A percentile compares a stretch with the other conserved stretches of the same genome.
Conservation (phyloP, 2,888 invertebrate genomes). For the Amphipoea lucens region DNA sequence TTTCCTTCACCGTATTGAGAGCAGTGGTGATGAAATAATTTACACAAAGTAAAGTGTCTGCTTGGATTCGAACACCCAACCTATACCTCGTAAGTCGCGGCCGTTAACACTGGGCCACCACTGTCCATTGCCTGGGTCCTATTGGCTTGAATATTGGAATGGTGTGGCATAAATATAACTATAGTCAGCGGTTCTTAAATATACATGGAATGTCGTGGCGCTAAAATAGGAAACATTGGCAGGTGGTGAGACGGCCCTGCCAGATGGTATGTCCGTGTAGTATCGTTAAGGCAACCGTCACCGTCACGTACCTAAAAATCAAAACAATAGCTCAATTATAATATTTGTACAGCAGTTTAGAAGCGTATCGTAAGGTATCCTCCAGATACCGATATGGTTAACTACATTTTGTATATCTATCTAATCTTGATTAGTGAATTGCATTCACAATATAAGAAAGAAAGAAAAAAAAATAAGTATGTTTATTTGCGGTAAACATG, state of each 20-base stretch:
- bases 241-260: neutral
- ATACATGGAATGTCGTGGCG: constrained; percentile 14
- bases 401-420: neutral
- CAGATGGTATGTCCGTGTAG: neutral
- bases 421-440: neutral
- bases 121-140: too few species aligned
- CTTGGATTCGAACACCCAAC: too few species aligned
- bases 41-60: too few species aligned
- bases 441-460: neutral
- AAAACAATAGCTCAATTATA: neutral
- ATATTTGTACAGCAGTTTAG: neutral
- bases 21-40: too few species aligned
- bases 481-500: too few species aligned
- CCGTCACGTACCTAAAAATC: too few species aligned
- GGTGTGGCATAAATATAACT: neutral
- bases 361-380: too few species aligned
- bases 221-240: constrained; percentile 39
- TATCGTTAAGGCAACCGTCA: neutral
- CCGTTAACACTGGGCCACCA: too few species aligned
- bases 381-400: neutral
- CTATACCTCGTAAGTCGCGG: too few species aligned
- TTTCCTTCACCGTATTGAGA: too few species aligned
- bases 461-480: too few species aligned
- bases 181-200: neutral
- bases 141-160: neutral